phyloP scores from a whole-genome alignment of 2,113 vertebrate genomes.

The Oreochromis niloticus region DNA sequence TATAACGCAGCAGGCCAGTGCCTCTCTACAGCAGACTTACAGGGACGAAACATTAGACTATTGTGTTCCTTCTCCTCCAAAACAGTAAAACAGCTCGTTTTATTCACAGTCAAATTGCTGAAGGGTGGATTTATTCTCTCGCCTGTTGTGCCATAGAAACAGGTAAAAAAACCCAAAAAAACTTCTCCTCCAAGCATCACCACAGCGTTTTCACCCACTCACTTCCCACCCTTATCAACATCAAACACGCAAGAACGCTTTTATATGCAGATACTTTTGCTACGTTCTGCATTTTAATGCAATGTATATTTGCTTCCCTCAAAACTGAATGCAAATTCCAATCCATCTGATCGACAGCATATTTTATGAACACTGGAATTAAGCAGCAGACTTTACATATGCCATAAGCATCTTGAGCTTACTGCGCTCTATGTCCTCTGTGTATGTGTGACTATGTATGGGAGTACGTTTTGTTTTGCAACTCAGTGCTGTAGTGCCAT shows the following conservation, averaged over 20 bases:
- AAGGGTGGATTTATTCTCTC: background rate
- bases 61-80: background rate
- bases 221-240: background rate
- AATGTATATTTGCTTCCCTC: background rate
- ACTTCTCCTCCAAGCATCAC: background rate
- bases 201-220: background rate
- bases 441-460: background rate
- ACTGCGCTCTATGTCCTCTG: accelerated
- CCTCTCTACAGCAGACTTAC: background rate
- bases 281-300: background rate
- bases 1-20: background rate
- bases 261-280: constrained; percentile 9
- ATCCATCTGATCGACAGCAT: background rate
- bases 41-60: constrained; percentile 19
- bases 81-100: background rate
- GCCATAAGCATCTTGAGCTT: background rate
- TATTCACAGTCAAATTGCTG: background rate
- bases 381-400: background rate
- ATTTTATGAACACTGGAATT: background rate
- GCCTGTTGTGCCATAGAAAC: background rate
- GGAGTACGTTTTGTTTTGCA: background rate
- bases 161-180: background rate
- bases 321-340: background rate
- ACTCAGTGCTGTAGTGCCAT: constrained; percentile 19
- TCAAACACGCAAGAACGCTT: background rate